phyloP scores from a whole-genome alignment of 2,888 invertebrate species.

The Actias luna region DNA sequence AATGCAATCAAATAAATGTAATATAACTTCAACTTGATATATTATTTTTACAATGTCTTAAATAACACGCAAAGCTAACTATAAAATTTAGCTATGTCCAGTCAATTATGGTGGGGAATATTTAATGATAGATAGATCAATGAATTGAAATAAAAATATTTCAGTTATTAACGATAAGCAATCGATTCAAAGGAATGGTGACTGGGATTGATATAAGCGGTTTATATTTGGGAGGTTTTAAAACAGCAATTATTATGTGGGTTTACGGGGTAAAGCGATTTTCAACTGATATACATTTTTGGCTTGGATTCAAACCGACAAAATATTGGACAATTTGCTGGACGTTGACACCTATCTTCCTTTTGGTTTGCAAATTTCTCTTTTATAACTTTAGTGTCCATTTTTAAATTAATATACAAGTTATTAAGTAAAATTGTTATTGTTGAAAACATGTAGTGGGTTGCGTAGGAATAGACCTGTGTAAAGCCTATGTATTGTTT shows the following conservation, averaged over 20 bases:
- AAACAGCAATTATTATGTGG: conserved; percentile 61
- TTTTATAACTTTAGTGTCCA: not conserved
- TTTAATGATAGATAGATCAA: too few species aligned
- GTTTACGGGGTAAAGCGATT: conserved; percentile 59
- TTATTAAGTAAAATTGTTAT: too few species aligned
- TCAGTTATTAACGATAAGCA: conserved; percentile 34
- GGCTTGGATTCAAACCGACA: conserved; percentile 66
- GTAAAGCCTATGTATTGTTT: too few species aligned
- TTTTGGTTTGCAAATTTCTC: conserved; percentile 43
- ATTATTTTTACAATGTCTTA: too few species aligned
- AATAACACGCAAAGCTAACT: too few species aligned
- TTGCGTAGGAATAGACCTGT: too few species aligned
- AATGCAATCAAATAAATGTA: too few species aligned
- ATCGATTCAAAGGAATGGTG: conserved; percentile 29
- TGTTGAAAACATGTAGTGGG: too few species aligned
- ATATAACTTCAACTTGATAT: too few species aligned
- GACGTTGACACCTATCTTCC: conserved; percentile 48
- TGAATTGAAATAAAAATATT: conserved; percentile 21
- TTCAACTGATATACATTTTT: conserved; percentile 62
- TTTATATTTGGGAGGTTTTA: conserved; percentile 53
- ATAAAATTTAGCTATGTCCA: too few species aligned
- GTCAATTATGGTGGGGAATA: too few species aligned
- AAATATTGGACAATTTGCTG: conserved; percentile 58
- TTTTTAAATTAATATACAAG: too few species aligned
- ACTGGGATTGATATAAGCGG: conserved; percentile 41